Evolutionary conservation across 2,888 invertebrate genomes (phyloP), one percentile per base, ranked within the genome.

Genomic region (Isoperla grammatica): DNA sequence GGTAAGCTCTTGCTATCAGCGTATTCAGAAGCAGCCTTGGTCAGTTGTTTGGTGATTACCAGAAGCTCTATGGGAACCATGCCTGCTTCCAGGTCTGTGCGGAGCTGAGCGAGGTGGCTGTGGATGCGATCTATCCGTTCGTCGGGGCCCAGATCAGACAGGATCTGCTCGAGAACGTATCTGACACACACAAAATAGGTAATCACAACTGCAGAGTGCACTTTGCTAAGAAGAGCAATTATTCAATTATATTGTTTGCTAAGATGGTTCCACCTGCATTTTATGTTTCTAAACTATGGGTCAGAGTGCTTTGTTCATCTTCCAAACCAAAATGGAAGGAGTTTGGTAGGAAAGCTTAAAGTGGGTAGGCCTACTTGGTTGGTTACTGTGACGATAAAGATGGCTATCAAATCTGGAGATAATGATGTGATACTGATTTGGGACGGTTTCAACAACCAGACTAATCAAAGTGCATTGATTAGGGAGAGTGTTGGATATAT

Each of bases 11-110:
- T 85, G 68, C 86, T 85, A 70, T 95, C 93, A 0, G 88, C 82
- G 74, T 99, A 99, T 69, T 95, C 90, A 66, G 86, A 87, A 0
- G 98, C 97, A 70, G 93, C 86, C 75, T 95, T 96, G 0, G 96
- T 95, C 50, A 99, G 77, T 73, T 95, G 94, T 79, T 97, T 98
- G 0, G 94, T 95, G 61, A 98, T 94, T 11, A 89, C 82, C 57
- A 93, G 81, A 63, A 91, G 79, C 0, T 87, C 83, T 3, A 92
- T 69, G 0, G 91, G 88, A 56, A 92, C 83, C 68, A 81, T 81
- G 50, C 80, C 84, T 11, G 81, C 81, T 19, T 84, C 76, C 20
- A 98, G 79, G 71, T 88, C 87, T 3, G 83, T 81, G 57, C 86
- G 86, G 0, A 96, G 79, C 69, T 87, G 87, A 56, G 80, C 81